A percentile compares a stretch with the other conserved stretches of the same genome.
phyloP scores from a whole-genome alignment of 1,140 invertebrate species.

The Drusus annulatus region DNA sequence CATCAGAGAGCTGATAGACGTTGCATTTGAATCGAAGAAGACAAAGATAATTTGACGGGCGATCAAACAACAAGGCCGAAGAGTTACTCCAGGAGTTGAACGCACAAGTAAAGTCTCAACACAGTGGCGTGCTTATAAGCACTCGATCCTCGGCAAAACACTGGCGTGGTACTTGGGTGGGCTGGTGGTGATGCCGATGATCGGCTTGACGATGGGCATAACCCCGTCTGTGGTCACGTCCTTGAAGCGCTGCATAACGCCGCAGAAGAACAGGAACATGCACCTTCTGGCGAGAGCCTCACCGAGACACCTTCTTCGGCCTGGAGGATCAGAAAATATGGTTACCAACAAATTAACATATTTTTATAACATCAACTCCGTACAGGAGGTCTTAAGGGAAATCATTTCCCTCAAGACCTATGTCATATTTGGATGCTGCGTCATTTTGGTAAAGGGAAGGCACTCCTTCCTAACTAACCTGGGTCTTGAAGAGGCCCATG shows the following conservation, averaged over 20 bases:
- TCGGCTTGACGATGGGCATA: slow-evolving; percentile 61
- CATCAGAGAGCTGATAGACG: neutral
- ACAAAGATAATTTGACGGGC: neutral
- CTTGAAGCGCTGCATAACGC: slow-evolving; percentile 76
- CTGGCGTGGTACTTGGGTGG: slow-evolving; percentile 63
- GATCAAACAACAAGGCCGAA: neutral
- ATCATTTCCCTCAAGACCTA: no score
- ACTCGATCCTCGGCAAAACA: slow-evolving; percentile 60
- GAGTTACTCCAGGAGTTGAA: no score
- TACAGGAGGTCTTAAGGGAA: no score
- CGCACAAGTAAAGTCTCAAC: neutral
- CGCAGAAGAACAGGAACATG: slow-evolving; percentile 81
- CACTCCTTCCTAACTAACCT: no score
- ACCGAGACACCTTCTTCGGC: slow-evolving; percentile 83
- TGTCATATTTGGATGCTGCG: no score
- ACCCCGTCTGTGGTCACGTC: slow-evolving; percentile 64
- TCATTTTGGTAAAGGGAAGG: no score
- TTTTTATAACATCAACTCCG: no score
- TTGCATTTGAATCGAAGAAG: neutral
- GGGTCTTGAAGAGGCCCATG: no score
- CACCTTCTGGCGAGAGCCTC: slow-evolving; percentile 82
- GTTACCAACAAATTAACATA: no score
- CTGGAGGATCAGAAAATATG: slow-evolving; percentile 68
- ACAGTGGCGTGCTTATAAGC: slow-evolving; percentile 16
- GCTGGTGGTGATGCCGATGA: slow-evolving; percentile 64